Conservation (phyloP, 1,140 invertebrate species). For the Aphidius ervi region DNA sequence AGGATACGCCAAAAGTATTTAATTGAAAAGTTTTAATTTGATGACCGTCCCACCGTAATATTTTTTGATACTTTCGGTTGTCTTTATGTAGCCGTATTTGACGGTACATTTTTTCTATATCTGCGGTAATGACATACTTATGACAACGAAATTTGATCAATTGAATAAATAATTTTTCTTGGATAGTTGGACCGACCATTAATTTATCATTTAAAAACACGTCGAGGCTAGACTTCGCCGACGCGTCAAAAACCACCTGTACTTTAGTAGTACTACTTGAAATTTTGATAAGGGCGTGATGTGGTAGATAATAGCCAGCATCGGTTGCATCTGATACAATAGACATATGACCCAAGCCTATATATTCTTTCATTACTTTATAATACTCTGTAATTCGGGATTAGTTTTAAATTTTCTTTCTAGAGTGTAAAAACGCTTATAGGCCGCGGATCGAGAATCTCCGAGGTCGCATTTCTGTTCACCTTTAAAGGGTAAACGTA, state of each 20-base stretch:
- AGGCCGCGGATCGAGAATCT: background rate
- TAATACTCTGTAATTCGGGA: background rate
- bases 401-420: background rate
- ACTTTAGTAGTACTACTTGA: slow-evolving; percentile 2
- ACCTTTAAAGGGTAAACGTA: slow-evolving; percentile 23
- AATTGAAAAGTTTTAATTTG: slow-evolving; percentile 15
- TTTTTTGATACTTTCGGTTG: slow-evolving; percentile 21
- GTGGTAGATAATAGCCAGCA: slow-evolving; percentile 20
- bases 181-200: slow-evolving; percentile 16
- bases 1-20: slow-evolving; percentile 26
- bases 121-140: slow-evolving; percentile 25
- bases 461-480: background rate
- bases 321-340: slow-evolving; percentile 7
- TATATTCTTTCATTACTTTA: background rate
- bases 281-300: slow-evolving; percentile 10
- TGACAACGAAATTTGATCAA: slow-evolving; percentile 25
- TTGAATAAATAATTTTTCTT: slow-evolving; percentile 19
- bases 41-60: slow-evolving; percentile 24
- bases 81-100: slow-evolving; percentile 22
- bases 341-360: no score
- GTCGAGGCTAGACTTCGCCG: slow-evolving; percentile 23
- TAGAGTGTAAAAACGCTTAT: background rate
- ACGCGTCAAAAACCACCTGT: no score
- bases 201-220: slow-evolving; percentile 34
- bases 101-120: slow-evolving; percentile 32